Percentiles rank a stretch among this genome's conserved stretches.
Conservation (phyloP, 2,888 invertebrate genomes). For the Allophyes oxyacanthae region DNA sequence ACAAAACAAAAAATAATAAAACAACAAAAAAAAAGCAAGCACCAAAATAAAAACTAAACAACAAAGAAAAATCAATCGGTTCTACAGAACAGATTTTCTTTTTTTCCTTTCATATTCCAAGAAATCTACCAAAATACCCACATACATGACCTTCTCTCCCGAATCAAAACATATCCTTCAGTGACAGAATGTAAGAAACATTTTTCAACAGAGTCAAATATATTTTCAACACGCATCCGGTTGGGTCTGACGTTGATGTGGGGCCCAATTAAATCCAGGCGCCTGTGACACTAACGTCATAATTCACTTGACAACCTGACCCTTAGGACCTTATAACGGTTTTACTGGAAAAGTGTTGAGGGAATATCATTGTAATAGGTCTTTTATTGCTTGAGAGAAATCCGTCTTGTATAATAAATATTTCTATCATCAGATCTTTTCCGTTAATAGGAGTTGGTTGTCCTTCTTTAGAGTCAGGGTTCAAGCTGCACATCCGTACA, state of each 20-base stretch:
- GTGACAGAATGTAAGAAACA: slow-evolving; percentile 36
- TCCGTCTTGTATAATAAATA: slow-evolving; percentile 1
- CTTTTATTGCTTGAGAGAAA: slow-evolving; percentile 2
- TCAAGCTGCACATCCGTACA: too few species aligned
- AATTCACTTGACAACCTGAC: slow-evolving; percentile 50
- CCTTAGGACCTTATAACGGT: slow-evolving; percentile 10
- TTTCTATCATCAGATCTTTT: too few species aligned
- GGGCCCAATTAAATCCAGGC: slow-evolving; percentile 54
- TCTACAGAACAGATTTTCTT: too few species aligned
- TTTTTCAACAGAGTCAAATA: slow-evolving; percentile 52
- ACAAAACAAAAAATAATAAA: too few species aligned
- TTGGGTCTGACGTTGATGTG: slow-evolving; percentile 53
- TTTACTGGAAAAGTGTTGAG: slow-evolving; percentile 10
- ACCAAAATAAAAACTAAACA: too few species aligned
- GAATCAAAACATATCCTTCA: slow-evolving; percentile 31
- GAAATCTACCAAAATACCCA: background rate
- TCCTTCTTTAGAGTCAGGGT: too few species aligned
- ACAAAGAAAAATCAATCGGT: too few species aligned
- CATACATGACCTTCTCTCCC: slow-evolving; percentile 18
- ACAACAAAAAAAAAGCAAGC: too few species aligned
- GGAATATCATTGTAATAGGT: slow-evolving; percentile 16
- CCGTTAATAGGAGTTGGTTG: too few species aligned
- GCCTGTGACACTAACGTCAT: slow-evolving; percentile 50
- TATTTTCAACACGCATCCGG: slow-evolving; percentile 49
- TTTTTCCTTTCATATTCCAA: too few species aligned